Base-by-base conservation (phyloP, 2,113 vertebrate species). In the Blennius ocellaris region DNA sequence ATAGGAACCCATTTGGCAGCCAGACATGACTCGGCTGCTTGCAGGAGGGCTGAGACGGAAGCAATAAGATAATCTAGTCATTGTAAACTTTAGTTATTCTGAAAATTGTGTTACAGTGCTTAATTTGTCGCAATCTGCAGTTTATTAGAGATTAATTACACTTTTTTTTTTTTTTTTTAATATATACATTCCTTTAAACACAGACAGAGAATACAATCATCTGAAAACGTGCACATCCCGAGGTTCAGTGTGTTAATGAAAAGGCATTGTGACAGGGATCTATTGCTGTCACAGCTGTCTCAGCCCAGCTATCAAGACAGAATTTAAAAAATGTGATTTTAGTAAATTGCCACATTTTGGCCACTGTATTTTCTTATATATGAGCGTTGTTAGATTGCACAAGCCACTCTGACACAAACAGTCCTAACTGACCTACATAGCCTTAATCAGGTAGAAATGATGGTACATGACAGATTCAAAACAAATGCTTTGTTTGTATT, bases 1-100 rank as follows among this genome's bases (percentile, higher is more conserved):
- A 88, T 86, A 87, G 82, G 56, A 71, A 75, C 76, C 78, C 78
- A 82, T 90, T 89, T 82, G 90, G 86, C 85, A 87, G 62, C 73
- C 74, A 82, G 68, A 83, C 70, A 61, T 70, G 68, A 77, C 67
- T 76, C 7, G 7, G 65, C 64, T 73, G 79, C 60, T 65, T 76
- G 66, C 21, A 74, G 62, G 60, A 82, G 47, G 47, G 51, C 61
- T 69, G 60, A 68, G 56, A 68, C 73, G 74, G 59, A 83, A 49
- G 72, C 60, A 73, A 78, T 59, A 68, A 58, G 63, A 74, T 85
- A 74, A 83, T 63, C 68, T 36, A 70, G 58, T 59, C 69, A 44
- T n/a, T 66, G 73, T 69, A 63, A 76, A 85, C 69, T 57, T 76
- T 48, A 67, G 54, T 70, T 48, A 48, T 82, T 81, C 10, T 57